Percentiles rank a stretch among this genome's conserved stretches.
These are phyloP conservation scores for Lophochroa leadbeateri DNA, from an alignment of 2,113 vertebrate species.

Conservation along the genomic window DNA sequence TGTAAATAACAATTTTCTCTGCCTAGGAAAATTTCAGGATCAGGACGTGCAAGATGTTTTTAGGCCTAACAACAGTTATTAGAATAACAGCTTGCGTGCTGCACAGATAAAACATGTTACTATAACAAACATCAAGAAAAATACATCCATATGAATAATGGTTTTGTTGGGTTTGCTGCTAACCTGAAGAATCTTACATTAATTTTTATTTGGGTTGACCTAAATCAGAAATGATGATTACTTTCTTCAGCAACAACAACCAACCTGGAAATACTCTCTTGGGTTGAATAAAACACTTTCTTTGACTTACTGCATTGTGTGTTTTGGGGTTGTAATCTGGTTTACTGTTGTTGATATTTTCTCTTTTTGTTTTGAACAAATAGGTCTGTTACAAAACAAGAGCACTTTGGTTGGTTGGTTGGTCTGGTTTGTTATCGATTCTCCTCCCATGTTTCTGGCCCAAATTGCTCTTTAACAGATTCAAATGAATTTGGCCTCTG, in stretches of 20 bases:
- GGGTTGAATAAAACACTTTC: neutral
- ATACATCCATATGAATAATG: neutral
- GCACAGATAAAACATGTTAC: constrained; percentile 9
- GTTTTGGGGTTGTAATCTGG: neutral
- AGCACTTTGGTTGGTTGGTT: neutral
- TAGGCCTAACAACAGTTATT: constrained; percentile 22
- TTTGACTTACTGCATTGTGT: neutral
- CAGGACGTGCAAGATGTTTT: neutral
- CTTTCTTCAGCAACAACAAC: neutral
- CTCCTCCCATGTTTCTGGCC: neutral
- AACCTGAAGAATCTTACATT: constrained; percentile 15
- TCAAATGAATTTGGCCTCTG: neutral
- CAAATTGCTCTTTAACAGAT: neutral
- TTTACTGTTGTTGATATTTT: neutral
- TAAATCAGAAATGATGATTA: neutral
- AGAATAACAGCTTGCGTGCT: neutral
- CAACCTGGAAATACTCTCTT: neutral
- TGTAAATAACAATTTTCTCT: neutral
- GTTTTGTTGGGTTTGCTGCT: neutral
- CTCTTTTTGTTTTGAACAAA: neutral
- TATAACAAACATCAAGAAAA: constrained; percentile 14
- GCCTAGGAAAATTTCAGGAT: neutral
- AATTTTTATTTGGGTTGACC: constrained; percentile 12
- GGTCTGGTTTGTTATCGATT: neutral
- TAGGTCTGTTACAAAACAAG: neutral